phyloP scores from a whole-genome alignment of 2,888 invertebrate genomes.

The Biston stratarius region DNA sequence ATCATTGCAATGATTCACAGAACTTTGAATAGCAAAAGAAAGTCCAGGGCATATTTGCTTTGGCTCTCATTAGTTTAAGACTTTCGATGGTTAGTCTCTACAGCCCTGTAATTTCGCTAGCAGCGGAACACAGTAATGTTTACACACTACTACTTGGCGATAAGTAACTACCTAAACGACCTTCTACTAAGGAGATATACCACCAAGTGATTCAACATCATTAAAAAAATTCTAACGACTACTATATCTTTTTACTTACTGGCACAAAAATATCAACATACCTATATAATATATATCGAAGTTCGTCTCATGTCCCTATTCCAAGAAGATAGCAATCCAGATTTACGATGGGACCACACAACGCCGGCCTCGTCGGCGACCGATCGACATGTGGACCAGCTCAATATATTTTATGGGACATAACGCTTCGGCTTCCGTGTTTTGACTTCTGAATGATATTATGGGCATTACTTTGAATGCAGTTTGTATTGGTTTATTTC shows the following conservation, averaged over 20 bases:
- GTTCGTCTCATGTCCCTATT: constrained; percentile 30
- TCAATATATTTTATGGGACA: constrained; percentile 38
- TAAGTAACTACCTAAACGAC: too few species aligned
- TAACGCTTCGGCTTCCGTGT: constrained; percentile 34
- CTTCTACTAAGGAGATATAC: too few species aligned
- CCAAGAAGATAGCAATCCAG: constrained; percentile 30
- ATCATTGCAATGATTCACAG: too few species aligned
- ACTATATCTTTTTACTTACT: background rate
- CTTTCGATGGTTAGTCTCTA: too few species aligned
- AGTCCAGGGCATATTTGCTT: too few species aligned
- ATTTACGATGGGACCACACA: constrained; percentile 39
- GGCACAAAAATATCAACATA: constrained; percentile 1
- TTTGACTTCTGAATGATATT: constrained; percentile 34
- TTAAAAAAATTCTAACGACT: too few species aligned
- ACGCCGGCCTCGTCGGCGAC: constrained; percentile 13
- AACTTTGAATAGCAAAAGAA: too few species aligned
- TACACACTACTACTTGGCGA: too few species aligned
- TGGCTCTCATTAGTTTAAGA: too few species aligned
- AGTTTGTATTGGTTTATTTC: constrained; percentile 22
- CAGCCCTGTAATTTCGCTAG: too few species aligned
- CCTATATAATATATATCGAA: constrained; percentile 3
- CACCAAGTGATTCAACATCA: too few species aligned
- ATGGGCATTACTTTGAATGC: constrained; percentile 22
- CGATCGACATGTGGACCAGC: constrained; percentile 32
- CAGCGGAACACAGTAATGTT: too few species aligned